phyloP scores from a whole-genome alignment of 2,888 invertebrate species.

The Coenonympha arcania region DNA sequence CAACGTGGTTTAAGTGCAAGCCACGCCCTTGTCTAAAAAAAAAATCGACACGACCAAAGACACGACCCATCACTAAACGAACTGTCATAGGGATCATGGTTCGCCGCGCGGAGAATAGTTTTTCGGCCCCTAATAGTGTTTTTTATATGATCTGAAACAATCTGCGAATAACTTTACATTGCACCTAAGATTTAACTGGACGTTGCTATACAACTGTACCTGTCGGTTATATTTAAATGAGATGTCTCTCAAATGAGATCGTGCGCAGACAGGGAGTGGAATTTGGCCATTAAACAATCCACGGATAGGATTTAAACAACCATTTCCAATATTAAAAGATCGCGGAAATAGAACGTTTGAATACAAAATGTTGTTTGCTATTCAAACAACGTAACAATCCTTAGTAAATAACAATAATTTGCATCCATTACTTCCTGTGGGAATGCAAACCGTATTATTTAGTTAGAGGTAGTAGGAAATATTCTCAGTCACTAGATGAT shows the following conservation, averaged over 20 bases:
- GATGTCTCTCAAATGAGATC: neutral
- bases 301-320: neutral
- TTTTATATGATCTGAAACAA: too few species aligned
- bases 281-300: neutral
- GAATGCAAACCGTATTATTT: conserved; percentile 17
- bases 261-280: neutral
- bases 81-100: too few species aligned
- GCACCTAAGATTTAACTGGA: too few species aligned
- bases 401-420: conserved; percentile 21
- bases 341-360: conserved; percentile 10
- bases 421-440: conserved; percentile 22
- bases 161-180: too few species aligned
- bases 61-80: too few species aligned
- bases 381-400: conserved; percentile 14
- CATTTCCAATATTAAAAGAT: conserved; percentile 10
- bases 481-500: conserved; percentile 1
- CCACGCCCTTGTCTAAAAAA: too few species aligned
- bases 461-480: conserved; percentile 16
- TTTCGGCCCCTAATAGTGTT: too few species aligned
- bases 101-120: too few species aligned
- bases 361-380: conserved; percentile 18
- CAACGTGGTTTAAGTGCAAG: too few species aligned
- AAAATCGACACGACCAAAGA: too few species aligned
- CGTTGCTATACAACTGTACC: too few species aligned
- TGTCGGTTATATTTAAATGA: too few species aligned